Base-by-base conservation (phyloP, 2,888 invertebrate genomes). In the Tanypteryx hageni region DNA sequence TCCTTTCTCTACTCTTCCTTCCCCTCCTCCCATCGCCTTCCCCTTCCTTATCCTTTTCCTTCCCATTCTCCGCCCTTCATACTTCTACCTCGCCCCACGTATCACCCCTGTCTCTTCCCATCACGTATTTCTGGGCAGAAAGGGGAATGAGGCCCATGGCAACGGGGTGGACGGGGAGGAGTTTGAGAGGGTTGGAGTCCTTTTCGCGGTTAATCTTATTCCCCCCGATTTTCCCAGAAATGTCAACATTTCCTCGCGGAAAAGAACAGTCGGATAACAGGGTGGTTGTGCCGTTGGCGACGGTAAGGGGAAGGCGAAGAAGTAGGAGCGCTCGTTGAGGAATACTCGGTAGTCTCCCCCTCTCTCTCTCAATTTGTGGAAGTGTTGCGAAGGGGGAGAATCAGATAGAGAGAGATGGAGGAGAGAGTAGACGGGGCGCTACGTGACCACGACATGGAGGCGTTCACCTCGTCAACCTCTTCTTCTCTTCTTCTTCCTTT, bases 121-220 rank as follows among this genome's bases (percentile, higher is more conserved):
- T 76, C 76, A 76, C 76, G 76, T 76, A 76, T 76, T 27, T 76
- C 76, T 64, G 18, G 58, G 22, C 82, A 31, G 82, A 9, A 85
- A 85, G 22, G 85, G 85, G 16, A 16, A 0, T 10, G 31, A 18
- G 64, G 7, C n/a, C 18, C 31, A 18, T 13, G 2, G 82, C 31
- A 13, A 13, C 5, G 44, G 44, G 44, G 1, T 64, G n/a, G 16
- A 64, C 44, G 64, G 76, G n/a, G 9, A 59, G 86, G 22, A 86
- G 5, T 61, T 59, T n/a, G 13, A 14, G 18, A 58, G 84, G 76
- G 27, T 14, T 10, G 64, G 64, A 64, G 83, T 56, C 81, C 82
- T 85, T 56, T n/a, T 44, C n/a, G 83, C n/a, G 83, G 83, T 83
- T 86, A 86, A 86, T 86, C 86, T 86, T 59, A 86, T 86, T 86